Evolutionary conservation across 2,797 vertebrate species (phyloP).

Genomic region (Esox masquinongy): DNA sequence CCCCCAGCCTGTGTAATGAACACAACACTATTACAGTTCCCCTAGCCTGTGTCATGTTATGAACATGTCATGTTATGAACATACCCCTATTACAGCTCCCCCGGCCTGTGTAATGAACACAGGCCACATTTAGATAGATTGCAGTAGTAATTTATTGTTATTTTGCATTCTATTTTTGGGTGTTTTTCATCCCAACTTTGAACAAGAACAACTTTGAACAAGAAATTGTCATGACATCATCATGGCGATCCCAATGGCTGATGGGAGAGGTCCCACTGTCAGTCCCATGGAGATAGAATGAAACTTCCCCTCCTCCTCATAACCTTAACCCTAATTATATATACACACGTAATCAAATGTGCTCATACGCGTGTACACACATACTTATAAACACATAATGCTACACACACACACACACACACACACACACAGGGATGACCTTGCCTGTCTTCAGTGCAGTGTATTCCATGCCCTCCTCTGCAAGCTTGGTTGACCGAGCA

Average conservation of each 20-base stretch:
- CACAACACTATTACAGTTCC: too few species aligned
- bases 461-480: slow-evolving; percentile 28
- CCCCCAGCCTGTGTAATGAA: too few species aligned
- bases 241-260: slow-evolving; percentile 43
- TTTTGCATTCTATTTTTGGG: too few species aligned
- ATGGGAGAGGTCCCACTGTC: slow-evolving; percentile 42
- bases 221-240: slow-evolving; percentile 46
- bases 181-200: background rate
- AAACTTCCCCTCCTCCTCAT: slow-evolving; percentile 10
- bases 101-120: too few species aligned
- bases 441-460: slow-evolving; percentile 49
- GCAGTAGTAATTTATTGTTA: background rate
- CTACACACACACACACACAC: slow-evolving; percentile 31
- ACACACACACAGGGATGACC: slow-evolving; percentile 45
- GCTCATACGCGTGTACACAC: background rate
- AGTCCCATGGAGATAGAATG: background rate
- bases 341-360: background rate
- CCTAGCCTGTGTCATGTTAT: too few species aligned
- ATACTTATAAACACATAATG: too few species aligned
- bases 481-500: slow-evolving; percentile 46
- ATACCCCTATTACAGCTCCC: too few species aligned
- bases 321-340: slow-evolving; percentile 19
- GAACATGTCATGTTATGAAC: too few species aligned
- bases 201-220: slow-evolving; percentile 10
- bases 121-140: slow-evolving; percentile 5